Percentiles rank a stretch among this genome's conserved stretches.
Evolutionary conservation across 2,113 vertebrate genomes (phyloP).

Genomic region (Paralichthys olivaceus): DNA sequence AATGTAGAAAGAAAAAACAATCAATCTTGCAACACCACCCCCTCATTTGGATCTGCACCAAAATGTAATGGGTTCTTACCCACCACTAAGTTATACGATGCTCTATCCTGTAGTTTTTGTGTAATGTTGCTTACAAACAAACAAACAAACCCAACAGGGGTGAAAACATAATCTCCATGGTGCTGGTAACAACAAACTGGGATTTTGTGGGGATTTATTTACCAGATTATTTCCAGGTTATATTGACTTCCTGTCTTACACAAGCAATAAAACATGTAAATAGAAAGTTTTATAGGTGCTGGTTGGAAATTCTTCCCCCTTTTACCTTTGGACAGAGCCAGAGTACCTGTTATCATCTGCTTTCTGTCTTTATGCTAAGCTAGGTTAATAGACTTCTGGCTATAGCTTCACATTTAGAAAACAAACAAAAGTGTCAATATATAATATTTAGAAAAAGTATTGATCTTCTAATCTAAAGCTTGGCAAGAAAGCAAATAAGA

Average conservation of each 20-base stretch:
- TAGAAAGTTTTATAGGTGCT: background rate
- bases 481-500: background rate
- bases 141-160: too few relatives aligned
- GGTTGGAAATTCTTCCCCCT: background rate
- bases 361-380: background rate
- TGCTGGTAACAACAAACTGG: too few relatives aligned
- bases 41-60: too few relatives aligned
- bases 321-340: background rate
- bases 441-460: background rate
- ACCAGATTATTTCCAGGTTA: too few relatives aligned
- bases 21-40: too few relatives aligned
- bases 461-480: background rate
- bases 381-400: background rate
- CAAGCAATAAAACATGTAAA: background rate
- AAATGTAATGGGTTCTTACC: too few relatives aligned
- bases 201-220: too few relatives aligned
- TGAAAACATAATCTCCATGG: too few relatives aligned
- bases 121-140: too few relatives aligned
- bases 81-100: too few relatives aligned
- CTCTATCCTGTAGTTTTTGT: too few relatives aligned
- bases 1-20: too few relatives aligned
- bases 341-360: background rate
- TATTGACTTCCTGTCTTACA: background rate
- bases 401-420: background rate
- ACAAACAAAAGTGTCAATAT: background rate